Evolutionary conservation across 2,888 invertebrate genomes (phyloP).

Genomic region (Melanostoma scalare): DNA sequence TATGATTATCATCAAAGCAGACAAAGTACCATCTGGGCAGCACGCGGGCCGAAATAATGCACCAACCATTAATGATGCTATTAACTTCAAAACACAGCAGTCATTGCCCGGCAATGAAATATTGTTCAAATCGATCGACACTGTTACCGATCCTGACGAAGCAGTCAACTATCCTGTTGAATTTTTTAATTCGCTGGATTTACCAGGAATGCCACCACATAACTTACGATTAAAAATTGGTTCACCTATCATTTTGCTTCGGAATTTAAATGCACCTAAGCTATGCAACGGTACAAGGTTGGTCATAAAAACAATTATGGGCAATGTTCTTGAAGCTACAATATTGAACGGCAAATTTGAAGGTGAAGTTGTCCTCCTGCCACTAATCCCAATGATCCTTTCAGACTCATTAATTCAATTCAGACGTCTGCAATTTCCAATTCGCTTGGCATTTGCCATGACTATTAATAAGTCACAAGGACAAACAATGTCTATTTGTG

Average conservation of each 20-base stretch:
- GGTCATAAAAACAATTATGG: too few species aligned
- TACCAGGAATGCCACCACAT: conserved; percentile 26
- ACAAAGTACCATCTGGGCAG: background rate
- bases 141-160: too few species aligned
- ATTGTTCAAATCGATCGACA: too few species aligned
- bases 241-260: conserved; percentile 5
- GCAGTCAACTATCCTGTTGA: background rate
- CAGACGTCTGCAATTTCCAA: too few species aligned
- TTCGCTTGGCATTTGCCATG: conserved; percentile 75
- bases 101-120: too few species aligned
- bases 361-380: conserved; percentile 74
- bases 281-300: too few species aligned
- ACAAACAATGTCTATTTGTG: conserved; percentile 75
- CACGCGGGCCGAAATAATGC: background rate
- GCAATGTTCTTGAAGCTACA: too few species aligned
- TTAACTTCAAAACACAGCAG: too few species aligned
- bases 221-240: conserved; percentile 14
- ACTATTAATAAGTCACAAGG: conserved; percentile 78
- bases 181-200: conserved; percentile 20
- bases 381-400: conserved; percentile 28
- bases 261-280: conserved; percentile 14
- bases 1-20: conserved; percentile 4
- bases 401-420: too few species aligned
- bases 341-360: too few species aligned
- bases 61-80: background rate